Percentiles rank a stretch among this genome's conserved stretches.
Conservation (phyloP, 2,888 invertebrate genomes). For the Hyalella azteca region DNA sequence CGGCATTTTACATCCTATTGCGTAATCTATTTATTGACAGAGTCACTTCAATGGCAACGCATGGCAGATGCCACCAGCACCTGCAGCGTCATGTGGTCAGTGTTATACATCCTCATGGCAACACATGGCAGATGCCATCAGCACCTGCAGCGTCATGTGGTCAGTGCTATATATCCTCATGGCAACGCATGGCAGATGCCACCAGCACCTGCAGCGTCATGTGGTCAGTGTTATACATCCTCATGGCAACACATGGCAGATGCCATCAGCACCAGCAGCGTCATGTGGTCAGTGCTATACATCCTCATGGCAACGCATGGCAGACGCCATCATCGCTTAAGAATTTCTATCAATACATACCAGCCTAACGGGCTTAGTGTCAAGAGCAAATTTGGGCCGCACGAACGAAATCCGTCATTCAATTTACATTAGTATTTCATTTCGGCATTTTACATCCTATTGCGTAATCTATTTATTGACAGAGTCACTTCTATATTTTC, state of each 20-base stretch:
- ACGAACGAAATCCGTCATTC: too few relatives aligned
- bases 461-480: too few relatives aligned
- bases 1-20: too few relatives aligned
- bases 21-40: too few relatives aligned
- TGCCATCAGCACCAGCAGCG: slow-evolving; percentile 55
- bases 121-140: not conserved
- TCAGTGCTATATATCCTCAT: not conserved
- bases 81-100: slow-evolving; percentile 42
- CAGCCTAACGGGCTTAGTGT: too few relatives aligned
- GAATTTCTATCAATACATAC: too few relatives aligned
- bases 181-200: not conserved
- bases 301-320: not conserved
- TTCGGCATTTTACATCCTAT: too few relatives aligned
- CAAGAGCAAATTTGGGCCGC: too few relatives aligned
- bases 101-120: not conserved
- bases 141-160: slow-evolving; percentile 51
- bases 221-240: not conserved
- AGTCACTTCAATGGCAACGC: too few relatives aligned
- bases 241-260: not conserved
- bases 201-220: slow-evolving; percentile 56
- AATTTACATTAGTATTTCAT: too few relatives aligned
- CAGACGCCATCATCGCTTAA: not conserved
- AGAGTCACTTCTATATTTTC: too few relatives aligned
- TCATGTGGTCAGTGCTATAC: not conserved
- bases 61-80: too few relatives aligned